These are phyloP conservation scores for Drosophila oshimai DNA, from an alignment of 1,140 invertebrate genomes.

Conservation along the genomic window DNA sequence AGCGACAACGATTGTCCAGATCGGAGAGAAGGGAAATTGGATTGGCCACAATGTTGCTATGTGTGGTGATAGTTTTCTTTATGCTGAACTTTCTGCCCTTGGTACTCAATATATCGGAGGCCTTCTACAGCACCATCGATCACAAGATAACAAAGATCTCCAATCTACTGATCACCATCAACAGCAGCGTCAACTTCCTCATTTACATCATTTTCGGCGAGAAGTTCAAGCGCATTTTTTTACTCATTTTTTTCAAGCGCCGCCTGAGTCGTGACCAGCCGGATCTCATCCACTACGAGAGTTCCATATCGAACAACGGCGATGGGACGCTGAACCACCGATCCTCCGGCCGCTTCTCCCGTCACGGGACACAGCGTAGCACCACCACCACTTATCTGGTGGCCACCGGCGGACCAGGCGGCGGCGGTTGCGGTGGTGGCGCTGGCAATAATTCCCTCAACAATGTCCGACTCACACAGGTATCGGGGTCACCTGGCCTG, in stretches of 20 bases:
- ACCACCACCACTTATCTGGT: slow-evolving; percentile 78
- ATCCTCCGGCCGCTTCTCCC: slow-evolving; percentile 86
- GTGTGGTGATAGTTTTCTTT: slow-evolving; percentile 96
- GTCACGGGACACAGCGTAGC: slow-evolving; percentile 85
- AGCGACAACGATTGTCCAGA: slow-evolving; percentile 90
- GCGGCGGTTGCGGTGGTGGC: slow-evolving; percentile 75
- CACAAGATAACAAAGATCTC: slow-evolving; percentile 92
- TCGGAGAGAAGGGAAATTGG: slow-evolving; percentile 94
- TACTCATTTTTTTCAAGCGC: slow-evolving; percentile 91
- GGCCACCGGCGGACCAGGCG: slow-evolving; percentile 36
- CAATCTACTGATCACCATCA: slow-evolving; percentile 97
- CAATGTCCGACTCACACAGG: slow-evolving; percentile 67
- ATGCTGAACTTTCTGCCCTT: slow-evolving; percentile 96
- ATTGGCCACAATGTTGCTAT: slow-evolving; percentile 95
- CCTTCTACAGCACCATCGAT: slow-evolving; percentile 87
- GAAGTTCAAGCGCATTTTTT: slow-evolving; percentile 95
- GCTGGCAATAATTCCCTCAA: slow-evolving; percentile 82
- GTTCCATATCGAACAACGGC: slow-evolving; percentile 90
- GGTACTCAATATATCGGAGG: slow-evolving; percentile 94
- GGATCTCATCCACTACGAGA: slow-evolving; percentile 90
- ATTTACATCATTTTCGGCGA: slow-evolving; percentile 98
- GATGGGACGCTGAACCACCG: slow-evolving; percentile 84
- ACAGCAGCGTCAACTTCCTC: slow-evolving; percentile 98
- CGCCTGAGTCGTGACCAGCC: slow-evolving; percentile 86
- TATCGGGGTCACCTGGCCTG: slow-evolving; percentile 67